Evolutionary conservation across 2,888 invertebrate species (phyloP).

Genomic region (Mystacides longicornis): DNA sequence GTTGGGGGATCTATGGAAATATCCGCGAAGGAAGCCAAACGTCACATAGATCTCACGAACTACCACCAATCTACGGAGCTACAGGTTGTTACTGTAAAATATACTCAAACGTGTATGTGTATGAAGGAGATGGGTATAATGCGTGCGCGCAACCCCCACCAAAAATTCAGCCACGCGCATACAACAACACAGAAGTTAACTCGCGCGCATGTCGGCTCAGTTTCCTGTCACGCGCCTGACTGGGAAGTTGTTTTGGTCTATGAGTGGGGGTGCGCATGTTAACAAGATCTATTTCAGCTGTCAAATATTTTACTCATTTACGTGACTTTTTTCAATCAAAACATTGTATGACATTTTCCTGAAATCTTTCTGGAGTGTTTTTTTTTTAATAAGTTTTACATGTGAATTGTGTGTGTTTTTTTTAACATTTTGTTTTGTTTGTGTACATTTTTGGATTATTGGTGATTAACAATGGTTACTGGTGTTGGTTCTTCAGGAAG

Average conservation of each 20-base stretch:
- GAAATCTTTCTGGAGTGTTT: background rate
- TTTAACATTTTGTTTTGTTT: background rate
- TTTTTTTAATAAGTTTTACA: background rate
- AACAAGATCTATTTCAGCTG: background rate
- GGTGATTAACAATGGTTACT: constrained; percentile 33
- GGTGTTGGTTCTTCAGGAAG: constrained; percentile 31
- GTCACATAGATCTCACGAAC: constrained; percentile 6
- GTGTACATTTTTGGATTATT: constrained; percentile 4
- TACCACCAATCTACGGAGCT: constrained; percentile 9
- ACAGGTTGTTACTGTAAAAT: constrained; percentile 17
- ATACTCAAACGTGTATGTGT: constrained; percentile 12
- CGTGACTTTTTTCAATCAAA: background rate
- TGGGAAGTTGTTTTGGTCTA: background rate
- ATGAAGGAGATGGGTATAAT: constrained; percentile 9
- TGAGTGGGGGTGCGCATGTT: background rate
- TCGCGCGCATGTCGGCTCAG: constrained; percentile 9
- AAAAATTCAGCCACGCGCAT: constrained; percentile 14
- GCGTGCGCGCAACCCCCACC: constrained; percentile 16
- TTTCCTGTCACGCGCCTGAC: constrained; percentile 13
- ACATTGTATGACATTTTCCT: background rate
- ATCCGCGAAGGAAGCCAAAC: background rate
- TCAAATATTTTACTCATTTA: too few relatives aligned
- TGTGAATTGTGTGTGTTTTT: background rate
- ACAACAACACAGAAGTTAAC: constrained; percentile 5
- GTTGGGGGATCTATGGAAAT: constrained; percentile 8